Evolutionary conservation across 2,113 vertebrate species (phyloP).

Genomic region (Apteryx mantelli): DNA sequence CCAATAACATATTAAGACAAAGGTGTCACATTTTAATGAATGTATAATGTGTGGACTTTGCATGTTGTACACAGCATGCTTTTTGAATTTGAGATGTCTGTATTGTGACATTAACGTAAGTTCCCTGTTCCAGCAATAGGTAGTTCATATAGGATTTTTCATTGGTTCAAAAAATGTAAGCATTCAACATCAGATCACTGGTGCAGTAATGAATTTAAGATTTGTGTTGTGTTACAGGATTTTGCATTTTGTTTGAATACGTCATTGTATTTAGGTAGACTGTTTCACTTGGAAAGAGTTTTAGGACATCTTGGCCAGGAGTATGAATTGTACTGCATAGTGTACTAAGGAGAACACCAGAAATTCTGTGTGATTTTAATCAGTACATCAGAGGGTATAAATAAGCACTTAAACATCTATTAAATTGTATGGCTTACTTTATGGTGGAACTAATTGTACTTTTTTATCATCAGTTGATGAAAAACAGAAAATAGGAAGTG

Average conservation of each 20-base stretch:
- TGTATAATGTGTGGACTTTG: background rate
- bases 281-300: background rate
- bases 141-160: background rate
- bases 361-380: background rate
- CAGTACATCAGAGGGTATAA: background rate
- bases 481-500: background rate
- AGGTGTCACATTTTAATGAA: background rate
- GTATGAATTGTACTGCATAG: background rate
- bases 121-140: background rate
- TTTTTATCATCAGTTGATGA: background rate
- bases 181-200: background rate
- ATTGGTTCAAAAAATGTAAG: background rate
- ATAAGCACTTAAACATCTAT: background rate
- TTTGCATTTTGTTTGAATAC: background rate
- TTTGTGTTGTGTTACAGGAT: background rate
- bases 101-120: background rate
- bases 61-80: accelerated
- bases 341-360: background rate
- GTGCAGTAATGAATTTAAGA: background rate
- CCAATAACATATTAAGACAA: accelerated
- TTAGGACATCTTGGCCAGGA: background rate
- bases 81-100: background rate
- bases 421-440: background rate
- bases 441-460: background rate
- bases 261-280: background rate